phyloP scores from a whole-genome alignment of 2,797 vertebrate genomes.

The Ispidina picta region DNA sequence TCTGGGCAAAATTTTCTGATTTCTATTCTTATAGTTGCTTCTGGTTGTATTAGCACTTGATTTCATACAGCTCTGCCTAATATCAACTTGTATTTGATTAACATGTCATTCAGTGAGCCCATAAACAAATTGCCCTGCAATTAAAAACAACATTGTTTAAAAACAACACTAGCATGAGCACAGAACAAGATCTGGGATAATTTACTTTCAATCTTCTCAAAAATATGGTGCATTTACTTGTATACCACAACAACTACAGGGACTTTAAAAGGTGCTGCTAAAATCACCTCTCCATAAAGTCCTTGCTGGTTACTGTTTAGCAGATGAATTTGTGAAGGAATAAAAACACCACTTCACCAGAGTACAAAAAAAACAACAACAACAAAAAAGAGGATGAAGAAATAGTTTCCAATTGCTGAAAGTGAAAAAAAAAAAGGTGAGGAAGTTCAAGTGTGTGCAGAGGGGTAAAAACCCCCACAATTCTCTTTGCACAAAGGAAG shows the following conservation, averaged over 20 bases:
- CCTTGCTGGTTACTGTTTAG: neutral
- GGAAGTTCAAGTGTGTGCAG: neutral
- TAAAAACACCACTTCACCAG: neutral
- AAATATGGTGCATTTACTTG: neutral
- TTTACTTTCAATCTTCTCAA: neutral
- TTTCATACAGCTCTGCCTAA: neutral
- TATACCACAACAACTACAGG: neutral
- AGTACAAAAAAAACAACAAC: neutral
- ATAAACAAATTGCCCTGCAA: neutral
- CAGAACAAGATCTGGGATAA: neutral
- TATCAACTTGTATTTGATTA: neutral
- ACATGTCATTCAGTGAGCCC: neutral
- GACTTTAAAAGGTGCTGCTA: neutral
- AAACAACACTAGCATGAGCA: neutral
- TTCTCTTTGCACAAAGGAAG: neutral
- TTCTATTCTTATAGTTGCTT: neutral
- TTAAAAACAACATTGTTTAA: neutral
- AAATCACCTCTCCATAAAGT: neutral
- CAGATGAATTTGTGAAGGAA: neutral
- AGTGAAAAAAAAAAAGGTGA: neutral
- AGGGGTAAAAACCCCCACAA: neutral
- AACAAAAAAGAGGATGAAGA: neutral
- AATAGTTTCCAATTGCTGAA: neutral
- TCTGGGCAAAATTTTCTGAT: neutral
- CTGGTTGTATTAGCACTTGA: neutral